Percentiles rank a stretch among this genome's conserved stretches.
These are phyloP conservation scores for Saccostrea echinata DNA, from an alignment of 1,140 invertebrate genomes.

Conservation along the genomic window DNA sequence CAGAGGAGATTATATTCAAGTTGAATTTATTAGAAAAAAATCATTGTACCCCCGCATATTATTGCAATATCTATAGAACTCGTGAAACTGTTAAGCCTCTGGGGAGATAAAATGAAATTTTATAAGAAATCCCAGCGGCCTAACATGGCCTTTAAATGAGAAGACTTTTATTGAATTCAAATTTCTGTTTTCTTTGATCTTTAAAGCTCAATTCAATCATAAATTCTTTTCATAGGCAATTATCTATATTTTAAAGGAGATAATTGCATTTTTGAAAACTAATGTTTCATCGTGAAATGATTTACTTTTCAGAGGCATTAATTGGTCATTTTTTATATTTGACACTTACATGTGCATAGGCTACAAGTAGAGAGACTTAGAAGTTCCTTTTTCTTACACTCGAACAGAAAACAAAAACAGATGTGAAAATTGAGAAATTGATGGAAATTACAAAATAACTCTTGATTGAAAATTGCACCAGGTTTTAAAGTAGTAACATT, in stretches of 20 bases:
- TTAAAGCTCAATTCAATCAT: background rate
- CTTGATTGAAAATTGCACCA: slow-evolving; percentile 25
- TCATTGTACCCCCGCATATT: background rate
- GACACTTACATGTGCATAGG: no score
- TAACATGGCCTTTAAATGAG: background rate
- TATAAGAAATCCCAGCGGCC: background rate
- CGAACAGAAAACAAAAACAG: background rate
- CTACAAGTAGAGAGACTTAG: no score
- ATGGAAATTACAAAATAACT: background rate
- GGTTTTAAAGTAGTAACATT: slow-evolving; percentile 13
- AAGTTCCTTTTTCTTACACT: background rate
- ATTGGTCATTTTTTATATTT: no score
- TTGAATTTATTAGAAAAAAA: slow-evolving; percentile 28
- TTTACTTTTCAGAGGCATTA: no score
- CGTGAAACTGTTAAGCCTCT: background rate
- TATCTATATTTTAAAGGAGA: slow-evolving; percentile 16
- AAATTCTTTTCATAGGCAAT: slow-evolving; percentile 2
- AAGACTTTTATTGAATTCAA: background rate
- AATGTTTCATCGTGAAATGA: background rate
- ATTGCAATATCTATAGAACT: slow-evolving; percentile 10
- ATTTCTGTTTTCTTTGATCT: slow-evolving; percentile 13
- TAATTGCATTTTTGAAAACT: background rate
- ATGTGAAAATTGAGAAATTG: slow-evolving; percentile 3
- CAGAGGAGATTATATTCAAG: no score
- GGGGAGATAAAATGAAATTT: background rate